phyloP scores from a whole-genome alignment of 2,113 vertebrate species.

The Apus apus region DNA sequence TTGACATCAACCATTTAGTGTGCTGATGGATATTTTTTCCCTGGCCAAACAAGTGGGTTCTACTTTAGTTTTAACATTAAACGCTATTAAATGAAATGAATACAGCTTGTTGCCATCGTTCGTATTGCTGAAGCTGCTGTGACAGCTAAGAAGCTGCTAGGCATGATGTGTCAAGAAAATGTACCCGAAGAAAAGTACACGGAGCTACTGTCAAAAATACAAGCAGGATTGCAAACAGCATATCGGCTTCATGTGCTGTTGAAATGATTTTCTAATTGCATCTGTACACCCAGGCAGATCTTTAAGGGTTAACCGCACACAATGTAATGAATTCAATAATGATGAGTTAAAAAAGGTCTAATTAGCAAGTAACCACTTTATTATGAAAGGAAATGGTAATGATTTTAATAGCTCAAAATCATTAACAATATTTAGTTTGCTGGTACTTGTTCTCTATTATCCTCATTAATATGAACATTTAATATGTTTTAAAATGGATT shows the following conservation, averaged over 20 bases:
- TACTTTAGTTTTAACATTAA: slow-evolving; percentile 63
- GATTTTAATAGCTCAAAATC: slow-evolving; percentile 96
- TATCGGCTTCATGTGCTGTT: slow-evolving; percentile 27
- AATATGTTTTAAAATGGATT: slow-evolving; percentile 90
- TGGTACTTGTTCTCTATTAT: slow-evolving; percentile 88
- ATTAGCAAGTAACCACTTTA: slow-evolving; percentile 94
- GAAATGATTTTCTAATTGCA: slow-evolving; percentile 76
- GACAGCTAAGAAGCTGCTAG: slow-evolving; percentile 73
- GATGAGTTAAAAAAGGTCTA: slow-evolving; percentile 92
- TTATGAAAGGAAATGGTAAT: slow-evolving; percentile 92
- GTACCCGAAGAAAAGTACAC: slow-evolving; percentile 56
- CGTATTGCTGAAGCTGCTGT: slow-evolving; percentile 55
- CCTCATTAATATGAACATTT: slow-evolving; percentile 91
- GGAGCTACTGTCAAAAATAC: slow-evolving; percentile 61
- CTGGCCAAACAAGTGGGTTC: slow-evolving; percentile 54
- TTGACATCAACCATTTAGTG: slow-evolving; percentile 6
- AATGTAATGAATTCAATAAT: slow-evolving; percentile 87
- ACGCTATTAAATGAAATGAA: slow-evolving; percentile 62
- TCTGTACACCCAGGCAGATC: slow-evolving; percentile 67
- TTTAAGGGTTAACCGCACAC: slow-evolving; percentile 82
- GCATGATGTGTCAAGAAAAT: slow-evolving; percentile 72
- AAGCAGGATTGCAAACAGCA: slow-evolving; percentile 31
- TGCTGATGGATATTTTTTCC: background rate
- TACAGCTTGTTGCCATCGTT: slow-evolving; percentile 51
- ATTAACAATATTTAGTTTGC: slow-evolving; percentile 92